phyloP scores from a whole-genome alignment of 2,888 invertebrate genomes.

The Rapana venosa region DNA sequence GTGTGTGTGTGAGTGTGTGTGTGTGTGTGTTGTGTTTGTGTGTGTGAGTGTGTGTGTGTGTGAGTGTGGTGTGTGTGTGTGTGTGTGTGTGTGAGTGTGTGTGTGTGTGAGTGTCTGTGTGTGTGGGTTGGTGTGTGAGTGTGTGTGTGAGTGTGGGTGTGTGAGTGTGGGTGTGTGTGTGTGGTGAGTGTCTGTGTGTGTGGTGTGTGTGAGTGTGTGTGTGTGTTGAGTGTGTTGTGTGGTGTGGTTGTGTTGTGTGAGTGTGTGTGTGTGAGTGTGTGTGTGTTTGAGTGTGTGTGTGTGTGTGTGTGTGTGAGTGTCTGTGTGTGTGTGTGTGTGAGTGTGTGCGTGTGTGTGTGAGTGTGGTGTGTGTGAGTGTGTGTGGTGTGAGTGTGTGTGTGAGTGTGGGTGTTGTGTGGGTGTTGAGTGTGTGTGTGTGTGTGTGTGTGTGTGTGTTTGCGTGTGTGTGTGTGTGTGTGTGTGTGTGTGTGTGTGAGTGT shows the following conservation, averaged over 20 bases:
- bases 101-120: too few species aligned
- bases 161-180: background rate
- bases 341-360: background rate
- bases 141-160: background rate
- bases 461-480: background rate
- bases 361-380: background rate
- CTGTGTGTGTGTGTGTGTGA: background rate
- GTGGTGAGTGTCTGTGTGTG: background rate
- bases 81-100: background rate
- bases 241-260: too few species aligned
- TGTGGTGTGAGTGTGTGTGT: background rate
- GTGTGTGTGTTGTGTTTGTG: background rate
- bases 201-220: background rate
- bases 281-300: background rate
- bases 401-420: background rate
- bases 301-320: background rate
- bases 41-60: too few species aligned
- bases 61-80: background rate
- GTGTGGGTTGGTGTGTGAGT: too few species aligned
- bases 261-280: slow-evolving; percentile 16
- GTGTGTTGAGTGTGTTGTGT: too few species aligned
- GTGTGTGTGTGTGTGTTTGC: background rate
- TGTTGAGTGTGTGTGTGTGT: background rate
- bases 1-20: background rate
- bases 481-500: background rate